phyloP scores from a whole-genome alignment of 1,140 invertebrate genomes.

The Ostrea denselamellosa region DNA sequence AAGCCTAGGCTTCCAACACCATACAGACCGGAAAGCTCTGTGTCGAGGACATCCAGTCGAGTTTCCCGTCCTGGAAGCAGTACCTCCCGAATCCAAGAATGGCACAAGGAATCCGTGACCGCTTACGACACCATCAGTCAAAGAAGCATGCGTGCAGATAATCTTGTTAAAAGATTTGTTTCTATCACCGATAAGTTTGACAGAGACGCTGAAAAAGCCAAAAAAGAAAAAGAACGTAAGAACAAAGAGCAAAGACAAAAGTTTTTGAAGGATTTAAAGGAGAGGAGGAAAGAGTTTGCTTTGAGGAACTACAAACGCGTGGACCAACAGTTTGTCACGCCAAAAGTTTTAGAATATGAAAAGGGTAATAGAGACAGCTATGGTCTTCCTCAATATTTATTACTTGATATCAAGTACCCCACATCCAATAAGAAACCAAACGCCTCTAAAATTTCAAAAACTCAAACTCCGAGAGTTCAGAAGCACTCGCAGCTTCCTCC shows the following conservation, averaged over 20 bases:
- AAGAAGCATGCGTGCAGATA: neutral
- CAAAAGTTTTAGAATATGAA: slow-evolving; percentile 23
- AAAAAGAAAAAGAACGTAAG: neutral
- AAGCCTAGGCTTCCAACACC: neutral
- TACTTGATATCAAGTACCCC: neutral
- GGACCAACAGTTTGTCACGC: slow-evolving; percentile 11
- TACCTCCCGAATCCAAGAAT: neutral
- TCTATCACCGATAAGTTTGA: neutral
- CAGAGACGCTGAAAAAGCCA: neutral
- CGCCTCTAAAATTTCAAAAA: neutral
- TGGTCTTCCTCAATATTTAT: neutral
- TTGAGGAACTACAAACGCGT: neutral
- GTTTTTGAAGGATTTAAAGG: slow-evolving; percentile 15
- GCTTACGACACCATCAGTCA: neutral
- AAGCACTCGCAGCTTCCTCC: slow-evolving; percentile 3
- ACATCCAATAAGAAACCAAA: neutral
- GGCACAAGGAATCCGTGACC: neutral
- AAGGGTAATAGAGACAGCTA: neutral
- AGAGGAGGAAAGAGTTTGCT: neutral
- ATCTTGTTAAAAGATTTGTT: neutral
- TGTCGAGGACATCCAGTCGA: neutral
- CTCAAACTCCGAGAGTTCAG: neutral
- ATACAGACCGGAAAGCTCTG: neutral
- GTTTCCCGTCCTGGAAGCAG: neutral
- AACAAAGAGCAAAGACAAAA: neutral